These are phyloP conservation scores for Centroberyx gerrardi DNA, from an alignment of 2,797 vertebrate species.

Conservation along the genomic window DNA sequence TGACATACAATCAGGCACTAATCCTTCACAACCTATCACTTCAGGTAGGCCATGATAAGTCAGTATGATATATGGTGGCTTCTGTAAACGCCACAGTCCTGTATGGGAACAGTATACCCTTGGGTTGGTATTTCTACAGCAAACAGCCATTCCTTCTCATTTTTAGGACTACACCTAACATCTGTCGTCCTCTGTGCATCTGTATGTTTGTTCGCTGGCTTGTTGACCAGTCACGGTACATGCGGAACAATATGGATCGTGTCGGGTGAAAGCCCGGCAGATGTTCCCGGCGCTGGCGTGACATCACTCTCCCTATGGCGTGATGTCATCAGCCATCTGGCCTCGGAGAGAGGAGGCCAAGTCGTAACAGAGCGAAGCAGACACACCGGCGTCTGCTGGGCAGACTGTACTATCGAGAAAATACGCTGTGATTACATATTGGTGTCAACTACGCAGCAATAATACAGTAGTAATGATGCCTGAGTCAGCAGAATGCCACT, in stretches of 20 bases:
- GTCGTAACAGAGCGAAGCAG: conserved; percentile 35
- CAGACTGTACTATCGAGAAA: not conserved
- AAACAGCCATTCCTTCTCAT: not conserved
- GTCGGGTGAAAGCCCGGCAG: conserved; percentile 53
- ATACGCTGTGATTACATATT: conserved; percentile 15
- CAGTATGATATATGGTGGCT: not conserved
- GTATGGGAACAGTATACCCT: not conserved
- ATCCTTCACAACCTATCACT: not conserved
- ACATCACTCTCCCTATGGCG: conserved; percentile 59
- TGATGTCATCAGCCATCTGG: conserved; percentile 78
- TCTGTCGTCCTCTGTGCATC: conserved; percentile 28
- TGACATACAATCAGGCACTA: not conserved
- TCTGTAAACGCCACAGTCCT: not conserved
- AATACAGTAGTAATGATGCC: conserved; percentile 25
- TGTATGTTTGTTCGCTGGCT: conserved; percentile 23
- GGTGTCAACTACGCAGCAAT: conserved; percentile 15
- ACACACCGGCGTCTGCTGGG: conserved; percentile 24
- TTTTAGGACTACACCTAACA: conserved; percentile 24
- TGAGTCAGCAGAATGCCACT: conserved; percentile 4
- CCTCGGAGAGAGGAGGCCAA: conserved; percentile 14
- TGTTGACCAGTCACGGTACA: conserved; percentile 44
- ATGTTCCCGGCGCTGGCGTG: conserved; percentile 58
- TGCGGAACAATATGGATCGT: conserved; percentile 27
- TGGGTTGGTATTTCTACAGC: not conserved
- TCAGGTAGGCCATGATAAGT: not conserved